Base-by-base conservation (phyloP, 2,797 vertebrate genomes). In the Danio kyathit region DNA sequence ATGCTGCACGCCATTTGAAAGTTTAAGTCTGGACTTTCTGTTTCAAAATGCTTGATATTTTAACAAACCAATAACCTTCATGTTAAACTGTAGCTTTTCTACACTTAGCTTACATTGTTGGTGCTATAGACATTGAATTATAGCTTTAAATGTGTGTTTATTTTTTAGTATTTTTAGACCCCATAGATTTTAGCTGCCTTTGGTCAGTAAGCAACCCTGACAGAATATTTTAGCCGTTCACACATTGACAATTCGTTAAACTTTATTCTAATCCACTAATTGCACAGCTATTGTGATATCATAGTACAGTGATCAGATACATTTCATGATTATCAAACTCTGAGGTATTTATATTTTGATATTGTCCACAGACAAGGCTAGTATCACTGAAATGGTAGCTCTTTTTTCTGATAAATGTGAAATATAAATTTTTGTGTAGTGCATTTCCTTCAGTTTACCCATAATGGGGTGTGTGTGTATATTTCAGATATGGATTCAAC, bases 401-500 rank as follows among this genome's bases (percentile, higher is more conserved):
- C 3, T 43, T 2, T 17, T 2, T 17, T 19, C 3, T 4, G 8
- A 11, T 48, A 66, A 29, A 66, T 66, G 17, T 66, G 6, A 48
- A 9, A 66, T 66, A 48, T 29, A 29, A 29, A 29, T 12, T 46
- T 13, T 14, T 44, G 1, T 67, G 6, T 44, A 19, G 1, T 44
- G 9, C 43, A 17, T 11, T 64, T 40, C 29, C 38, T 40, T 12
- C 46, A 5, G 7, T 9, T 17, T 17, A 76, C 14, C 6, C 21
- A 44, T 8, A 60, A 16, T 56, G 51, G 66, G 54, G 49, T 77
- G 3, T 80, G 40, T 49, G 40, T 49, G 9, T 80, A 16, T 80
- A 5, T 84, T 75, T 83, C 85, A 99, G 98, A 85, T 99, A 97
- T 0, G 98, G 98, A 46, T 99, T 99, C 90, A 99, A 99, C 90